Percentiles rank a stretch among this genome's conserved stretches.
Evolutionary conservation across 2,888 invertebrate species (phyloP).

Genomic region (Mythimna loreyi): DNA sequence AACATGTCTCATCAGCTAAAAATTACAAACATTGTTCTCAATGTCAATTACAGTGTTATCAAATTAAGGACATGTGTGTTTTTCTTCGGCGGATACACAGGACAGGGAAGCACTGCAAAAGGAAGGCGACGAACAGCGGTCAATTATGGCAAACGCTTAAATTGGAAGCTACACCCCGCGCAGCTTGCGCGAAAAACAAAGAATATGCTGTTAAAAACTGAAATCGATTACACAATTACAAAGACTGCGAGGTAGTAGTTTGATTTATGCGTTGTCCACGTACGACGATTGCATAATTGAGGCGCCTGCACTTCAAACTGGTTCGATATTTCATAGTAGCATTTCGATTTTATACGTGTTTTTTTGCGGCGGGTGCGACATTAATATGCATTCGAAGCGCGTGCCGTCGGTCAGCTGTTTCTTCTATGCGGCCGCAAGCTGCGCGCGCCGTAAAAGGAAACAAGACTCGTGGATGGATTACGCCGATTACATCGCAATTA

Average conservation of each 20-base stretch:
- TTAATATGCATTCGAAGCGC: conserved; percentile 88
- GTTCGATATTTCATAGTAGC: conserved; percentile 83
- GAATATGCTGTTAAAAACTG: conserved; percentile 66
- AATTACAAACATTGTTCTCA: conserved; percentile 8
- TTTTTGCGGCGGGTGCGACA: conserved; percentile 84
- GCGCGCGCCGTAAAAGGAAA: conserved; percentile 88
- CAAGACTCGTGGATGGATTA: conserved; percentile 87
- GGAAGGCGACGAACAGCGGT: conserved; percentile 57
- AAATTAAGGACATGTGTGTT: conserved; percentile 55
- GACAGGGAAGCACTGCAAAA: conserved; percentile 52
- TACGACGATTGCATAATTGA: conserved; percentile 81
- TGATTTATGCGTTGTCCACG: conserved; percentile 76
- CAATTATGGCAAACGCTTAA: conserved; percentile 63
- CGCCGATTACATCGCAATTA: conserved; percentile 90
- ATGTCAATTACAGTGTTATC: conserved; percentile 47
- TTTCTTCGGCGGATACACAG: conserved; percentile 51
- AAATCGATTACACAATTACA: conserved; percentile 74
- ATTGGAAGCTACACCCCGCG: conserved; percentile 57
- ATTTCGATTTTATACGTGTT: conserved; percentile 85
- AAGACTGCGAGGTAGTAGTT: conserved; percentile 62
- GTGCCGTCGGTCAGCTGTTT: conserved; percentile 89
- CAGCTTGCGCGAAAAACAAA: conserved; percentile 63
- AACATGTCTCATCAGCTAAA: conserved; percentile 21
- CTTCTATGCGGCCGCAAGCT: conserved; percentile 88
- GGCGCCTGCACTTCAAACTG: conserved; percentile 81